phyloP scores from a whole-genome alignment of 2,797 vertebrate species.

The Acanthurus tractus region DNA sequence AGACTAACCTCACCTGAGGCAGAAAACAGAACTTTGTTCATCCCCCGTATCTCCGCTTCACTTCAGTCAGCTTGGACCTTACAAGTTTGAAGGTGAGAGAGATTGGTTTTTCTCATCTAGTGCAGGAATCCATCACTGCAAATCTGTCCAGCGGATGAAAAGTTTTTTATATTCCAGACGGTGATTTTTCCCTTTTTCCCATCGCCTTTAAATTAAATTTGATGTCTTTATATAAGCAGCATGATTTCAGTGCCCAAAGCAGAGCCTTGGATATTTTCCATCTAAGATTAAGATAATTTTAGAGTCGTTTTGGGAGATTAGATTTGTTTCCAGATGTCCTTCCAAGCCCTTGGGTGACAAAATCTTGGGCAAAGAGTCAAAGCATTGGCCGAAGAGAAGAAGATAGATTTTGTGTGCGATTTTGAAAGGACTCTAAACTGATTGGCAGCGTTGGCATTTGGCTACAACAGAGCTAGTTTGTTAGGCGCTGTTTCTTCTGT shows the following conservation, averaged over 20 bases:
- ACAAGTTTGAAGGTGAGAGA: neutral
- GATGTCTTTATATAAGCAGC: conserved; percentile 19
- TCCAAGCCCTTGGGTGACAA: conserved; percentile 15
- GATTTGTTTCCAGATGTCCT: conserved; percentile 75
- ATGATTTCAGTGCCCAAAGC: conserved; percentile 7
- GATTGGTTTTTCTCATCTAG: conserved; percentile 5
- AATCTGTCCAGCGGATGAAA: neutral
- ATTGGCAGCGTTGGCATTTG: conserved; percentile 75
- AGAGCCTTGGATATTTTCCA: conserved; percentile 57
- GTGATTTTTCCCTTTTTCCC: neutral
- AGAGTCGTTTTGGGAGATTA: conserved; percentile 60
- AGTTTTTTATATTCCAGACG: neutral
- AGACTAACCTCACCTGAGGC: conserved; percentile 39
- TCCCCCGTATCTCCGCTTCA: conserved; percentile 9
- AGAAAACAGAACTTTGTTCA: conserved; percentile 30
- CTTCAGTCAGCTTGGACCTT: conserved; percentile 12
- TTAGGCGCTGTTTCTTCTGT: conserved; percentile 38
- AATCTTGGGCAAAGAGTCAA: conserved; percentile 53
- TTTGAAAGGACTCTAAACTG: conserved; percentile 59
- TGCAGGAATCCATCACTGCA: neutral
- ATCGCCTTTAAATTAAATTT: conserved; percentile 1
- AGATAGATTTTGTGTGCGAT: conserved; percentile 57
- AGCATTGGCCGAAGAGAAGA: conserved; percentile 39
- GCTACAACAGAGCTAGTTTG: conserved; percentile 50
- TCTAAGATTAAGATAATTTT: conserved; percentile 60